phyloP scores from a whole-genome alignment of 1,140 invertebrate genomes.

The Polypedilum vanderplanki region DNA sequence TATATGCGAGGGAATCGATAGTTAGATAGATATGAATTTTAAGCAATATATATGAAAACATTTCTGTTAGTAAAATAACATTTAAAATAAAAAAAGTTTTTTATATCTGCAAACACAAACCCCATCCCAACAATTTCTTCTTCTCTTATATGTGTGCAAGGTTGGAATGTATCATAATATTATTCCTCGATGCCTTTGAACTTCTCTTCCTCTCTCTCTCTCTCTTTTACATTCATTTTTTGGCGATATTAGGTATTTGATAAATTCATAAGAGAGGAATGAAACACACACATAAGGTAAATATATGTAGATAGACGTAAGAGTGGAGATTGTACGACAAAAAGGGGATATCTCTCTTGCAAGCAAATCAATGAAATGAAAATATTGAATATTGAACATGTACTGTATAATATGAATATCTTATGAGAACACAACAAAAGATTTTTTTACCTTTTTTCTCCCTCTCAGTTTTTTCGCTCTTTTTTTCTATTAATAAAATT shows the following conservation, averaged over 20 bases:
- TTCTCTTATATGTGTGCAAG: not conserved
- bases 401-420: not conserved
- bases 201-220: no score
- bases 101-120: conserved; percentile 5
- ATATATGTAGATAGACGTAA: no score
- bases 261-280: no score
- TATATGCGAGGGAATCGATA: not conserved
- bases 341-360: not conserved
- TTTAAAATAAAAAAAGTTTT: not conserved
- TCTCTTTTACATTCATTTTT: no score
- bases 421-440: not conserved
- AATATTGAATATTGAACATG: not conserved
- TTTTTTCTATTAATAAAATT: no score
- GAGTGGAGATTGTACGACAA: not conserved
- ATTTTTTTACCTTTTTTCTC: conserved; percentile 5
- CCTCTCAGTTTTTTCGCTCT: no score
- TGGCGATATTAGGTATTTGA: no score
- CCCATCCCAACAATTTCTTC: conserved; percentile 2
- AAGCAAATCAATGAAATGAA: conserved; percentile 18
- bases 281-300: no score
- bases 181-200: no score
- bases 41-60: not conserved
- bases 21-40: conserved; percentile 13
- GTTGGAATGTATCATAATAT: no score
- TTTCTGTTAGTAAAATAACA: not conserved